Base-by-base conservation (phyloP, 2,888 invertebrate genomes). In the Eupithecia abbreviata region DNA sequence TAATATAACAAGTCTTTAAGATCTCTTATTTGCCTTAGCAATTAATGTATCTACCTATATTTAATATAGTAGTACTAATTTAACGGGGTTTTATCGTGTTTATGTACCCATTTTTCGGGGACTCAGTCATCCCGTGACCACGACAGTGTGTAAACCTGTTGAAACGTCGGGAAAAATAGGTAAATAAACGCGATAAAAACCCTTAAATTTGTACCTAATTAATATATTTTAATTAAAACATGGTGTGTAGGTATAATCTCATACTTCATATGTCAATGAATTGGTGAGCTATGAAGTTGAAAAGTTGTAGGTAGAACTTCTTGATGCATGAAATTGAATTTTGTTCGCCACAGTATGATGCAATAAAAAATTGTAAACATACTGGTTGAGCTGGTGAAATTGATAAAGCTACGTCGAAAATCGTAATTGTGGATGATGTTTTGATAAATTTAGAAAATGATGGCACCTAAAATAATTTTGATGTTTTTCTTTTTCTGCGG, bases 361-460 rank as follows among this genome's bases (percentile, higher is more conserved):
- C 30, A 18, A 18, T 58, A 18, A 3, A 9, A 10, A 58, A 10
- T 18, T 58, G 4, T 18, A 4, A 58, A 58, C 18, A 18, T 1
- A 58, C 18, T 58, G 18, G 3, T 18, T 58, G 58, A 18, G 18
- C 58, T 10, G n/a, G 18, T 58, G 2, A 30, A 30, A 62, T 10
- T 12, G 30, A 58, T 5, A 5, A 13, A n/a, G 51, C n/a, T 15
- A 3, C 47, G 2, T 7, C 65, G 66, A 75, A 72, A 77, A 69
- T 75, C 77, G 70, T 73, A 51, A 30, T 69, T 18, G 15, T 42
- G 15, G 5, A 42, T 15, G 3, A 66, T 66, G 66, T 15, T 66
- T 66, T 41, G 7, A 66, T 66, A 42, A 66, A 42, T 66, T 45
- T 2, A 7, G n/a, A 9, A 45, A 45, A 78, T 76, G 73, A 42